Evolutionary conservation across 2,113 vertebrate genomes (phyloP), one percentile per base, ranked within the genome.

Genomic region (Procavia capensis): DNA sequence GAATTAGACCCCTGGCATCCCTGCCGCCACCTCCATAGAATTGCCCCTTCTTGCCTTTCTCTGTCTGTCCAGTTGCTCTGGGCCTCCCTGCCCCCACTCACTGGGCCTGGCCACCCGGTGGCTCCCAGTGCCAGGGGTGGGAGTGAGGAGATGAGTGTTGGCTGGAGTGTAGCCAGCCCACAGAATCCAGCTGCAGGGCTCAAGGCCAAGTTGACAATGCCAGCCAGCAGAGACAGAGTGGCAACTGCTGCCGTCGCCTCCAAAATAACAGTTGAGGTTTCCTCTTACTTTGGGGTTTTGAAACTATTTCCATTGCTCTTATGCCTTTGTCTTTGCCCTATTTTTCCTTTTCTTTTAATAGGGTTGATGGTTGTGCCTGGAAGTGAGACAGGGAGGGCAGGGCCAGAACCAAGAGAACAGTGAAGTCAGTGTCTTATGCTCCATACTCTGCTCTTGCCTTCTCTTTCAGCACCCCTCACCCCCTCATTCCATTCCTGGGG

Each of bases 191-290:
- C 93, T 97, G 87, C 93, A 82, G 78, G 93, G 92, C 83, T 0
- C 75, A 63, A 50, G 86, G 94, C 93, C 91, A 97, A 93, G 64
- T 70, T 93, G 91, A 96, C 93, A 95, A 63, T 94, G 88, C 86
- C 93, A 66, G 90, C 85, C 90, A 90, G 90, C 25, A 36, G 81
- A 94, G 92, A 95, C 81, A 54, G 39, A 89, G 90, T 88, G 92
- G 89, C 95, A 94, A 85, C 87, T 94, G 36, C 81, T 93, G 82
- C 85, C 6, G 4, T 90, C 27, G 34, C 78, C 74, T 94, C 79
- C 85, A 92, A 91, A 96, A 92, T 93, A 93, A 64, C 92, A 95
- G 43, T 90, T 95, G 93, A 96, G 90, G 90, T 96, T 97, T 94
- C 88, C 95, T 91, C 64, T 39, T 94, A 70, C 68, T 96, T 94